A percentile compares a stretch with the other conserved stretches of the same genome.
Evolutionary conservation across 2,888 invertebrate genomes (phyloP).

Genomic region (Rhagophthalmus giganteus): DNA sequence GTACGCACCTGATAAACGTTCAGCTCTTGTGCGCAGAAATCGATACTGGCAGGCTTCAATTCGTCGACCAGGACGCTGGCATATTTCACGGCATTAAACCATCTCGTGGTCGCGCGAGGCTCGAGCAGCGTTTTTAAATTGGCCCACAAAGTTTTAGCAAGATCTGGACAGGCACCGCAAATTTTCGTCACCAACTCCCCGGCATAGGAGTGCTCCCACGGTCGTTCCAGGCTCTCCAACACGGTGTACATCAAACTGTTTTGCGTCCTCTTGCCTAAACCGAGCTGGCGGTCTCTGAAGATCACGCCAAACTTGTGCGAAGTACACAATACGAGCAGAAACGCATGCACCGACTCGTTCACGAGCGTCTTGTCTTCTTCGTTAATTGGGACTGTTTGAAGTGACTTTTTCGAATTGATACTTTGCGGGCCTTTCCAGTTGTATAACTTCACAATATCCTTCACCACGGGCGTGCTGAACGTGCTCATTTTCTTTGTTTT

Average conservation of each 20-base stretch:
- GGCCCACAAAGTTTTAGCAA: conserved; percentile 65
- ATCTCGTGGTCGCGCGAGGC: conserved; percentile 61
- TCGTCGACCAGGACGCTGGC: conserved; percentile 55
- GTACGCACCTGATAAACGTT: conserved; percentile 54
- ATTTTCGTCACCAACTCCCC: conserved; percentile 66
- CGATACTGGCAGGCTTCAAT: conserved; percentile 58
- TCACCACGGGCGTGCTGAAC: conserved; percentile 70
- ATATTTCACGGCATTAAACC: conserved; percentile 59
- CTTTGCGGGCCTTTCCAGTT: conserved; percentile 73
- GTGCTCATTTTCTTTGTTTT: conserved; percentile 74
- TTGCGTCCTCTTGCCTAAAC: conserved; percentile 60
- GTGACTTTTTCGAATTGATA: conserved; percentile 51
- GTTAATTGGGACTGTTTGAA: conserved; percentile 1
- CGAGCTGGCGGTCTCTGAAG: conserved; percentile 70
- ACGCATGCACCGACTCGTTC: conserved; percentile 64
- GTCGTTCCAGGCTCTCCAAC: conserved; percentile 65
- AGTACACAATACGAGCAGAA: conserved; percentile 74
- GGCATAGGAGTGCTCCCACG: conserved; percentile 70
- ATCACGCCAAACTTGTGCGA: conserved; percentile 77
- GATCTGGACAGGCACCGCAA: conserved; percentile 70
- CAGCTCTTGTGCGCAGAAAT: conserved; percentile 56
- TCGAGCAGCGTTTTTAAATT: conserved; percentile 65
- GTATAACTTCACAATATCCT: conserved; percentile 69
- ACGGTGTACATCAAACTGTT: conserved; percentile 67
- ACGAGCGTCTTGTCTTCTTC: conserved; percentile 59